phyloP scores from a whole-genome alignment of 2,113 vertebrate species.

The Coryphaenoides rupestris region DNA sequence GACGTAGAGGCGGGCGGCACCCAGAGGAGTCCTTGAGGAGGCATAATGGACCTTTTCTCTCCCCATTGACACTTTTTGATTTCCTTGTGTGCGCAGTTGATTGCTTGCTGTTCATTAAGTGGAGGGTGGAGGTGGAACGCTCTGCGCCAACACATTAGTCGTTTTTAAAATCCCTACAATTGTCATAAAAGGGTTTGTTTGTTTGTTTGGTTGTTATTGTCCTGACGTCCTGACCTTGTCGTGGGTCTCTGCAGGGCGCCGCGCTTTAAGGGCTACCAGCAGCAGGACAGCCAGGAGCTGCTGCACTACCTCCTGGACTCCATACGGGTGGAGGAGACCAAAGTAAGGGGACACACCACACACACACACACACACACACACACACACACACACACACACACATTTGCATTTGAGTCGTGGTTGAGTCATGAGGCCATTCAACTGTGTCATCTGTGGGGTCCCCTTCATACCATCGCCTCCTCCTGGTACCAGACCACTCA shows the following conservation, averaged over 20 bases:
- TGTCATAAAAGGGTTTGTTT: too few species aligned
- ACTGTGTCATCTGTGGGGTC: too few species aligned
- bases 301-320: constrained; percentile 93
- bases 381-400: too few species aligned
- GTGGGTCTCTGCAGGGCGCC: constrained; percentile 78
- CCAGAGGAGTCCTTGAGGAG: constrained; percentile 38
- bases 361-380: too few species aligned
- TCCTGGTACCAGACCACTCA: too few species aligned
- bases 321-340: constrained; percentile 93
- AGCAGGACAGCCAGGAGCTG: constrained; percentile 97
- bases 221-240: too few species aligned
- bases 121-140: background rate
- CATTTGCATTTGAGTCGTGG: too few species aligned
- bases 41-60: constrained; percentile 23
- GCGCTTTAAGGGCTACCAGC: constrained; percentile 96
- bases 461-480: too few species aligned
- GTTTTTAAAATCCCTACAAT: too few species aligned
- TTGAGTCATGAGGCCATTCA: too few species aligned
- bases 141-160: background rate
- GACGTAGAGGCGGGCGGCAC: background rate
- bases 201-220: too few species aligned
- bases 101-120: constrained; percentile 12
- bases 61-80: constrained; percentile 4
- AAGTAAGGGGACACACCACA: constrained; percentile 70
- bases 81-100: constrained; percentile 22